A percentile compares a stretch with the other conserved stretches of the same genome.
phyloP scores from a whole-genome alignment of 2,113 vertebrate genomes.

The Tringa solitaria region DNA sequence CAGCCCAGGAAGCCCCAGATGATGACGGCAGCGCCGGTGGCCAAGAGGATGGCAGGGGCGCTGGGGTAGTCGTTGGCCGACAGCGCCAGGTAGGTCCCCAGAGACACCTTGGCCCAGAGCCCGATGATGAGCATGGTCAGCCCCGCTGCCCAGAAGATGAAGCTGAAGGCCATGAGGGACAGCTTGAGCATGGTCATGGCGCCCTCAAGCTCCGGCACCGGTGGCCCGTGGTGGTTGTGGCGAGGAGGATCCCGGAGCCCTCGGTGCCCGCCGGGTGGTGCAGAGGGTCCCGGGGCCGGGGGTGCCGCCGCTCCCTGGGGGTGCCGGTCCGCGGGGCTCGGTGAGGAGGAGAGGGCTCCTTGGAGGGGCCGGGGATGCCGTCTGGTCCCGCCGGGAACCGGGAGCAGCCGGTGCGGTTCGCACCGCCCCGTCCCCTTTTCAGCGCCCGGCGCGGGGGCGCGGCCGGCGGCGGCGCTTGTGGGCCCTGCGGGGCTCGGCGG shows the following conservation, averaged over 20 bases:
- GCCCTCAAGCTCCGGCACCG: not conserved
- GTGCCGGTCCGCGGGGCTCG: not conserved
- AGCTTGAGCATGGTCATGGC: slow-evolving; percentile 84
- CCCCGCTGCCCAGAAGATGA: slow-evolving; percentile 86
- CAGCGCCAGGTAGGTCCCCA: slow-evolving; percentile 82
- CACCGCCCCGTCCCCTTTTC: not conserved
- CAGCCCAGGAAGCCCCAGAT: slow-evolving; percentile 89
- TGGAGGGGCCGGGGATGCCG: not conserved
- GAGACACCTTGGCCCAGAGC: slow-evolving; percentile 82
- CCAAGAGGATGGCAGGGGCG: slow-evolving; percentile 78
- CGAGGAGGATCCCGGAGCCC: not conserved
- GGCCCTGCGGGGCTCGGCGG: not conserved
- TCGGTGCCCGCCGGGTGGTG: not conserved
- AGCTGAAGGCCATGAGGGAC: slow-evolving; percentile 85
- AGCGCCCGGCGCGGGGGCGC: not conserved
- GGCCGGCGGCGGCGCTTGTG: not conserved
- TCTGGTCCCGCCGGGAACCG: not conserved
- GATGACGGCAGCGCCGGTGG: slow-evolving; percentile 77
- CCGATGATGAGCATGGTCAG: slow-evolving; percentile 83
- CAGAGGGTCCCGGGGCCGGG: not conserved
- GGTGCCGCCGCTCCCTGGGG: slow-evolving; percentile 20
- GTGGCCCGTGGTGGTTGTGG: not conserved
- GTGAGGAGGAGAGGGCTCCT: not conserved
- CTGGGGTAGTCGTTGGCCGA: slow-evolving; percentile 81
- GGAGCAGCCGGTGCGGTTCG: accelerated